Evolutionary conservation across 2,888 invertebrate species (phyloP).

Genomic region (Lycia hirtaria): DNA sequence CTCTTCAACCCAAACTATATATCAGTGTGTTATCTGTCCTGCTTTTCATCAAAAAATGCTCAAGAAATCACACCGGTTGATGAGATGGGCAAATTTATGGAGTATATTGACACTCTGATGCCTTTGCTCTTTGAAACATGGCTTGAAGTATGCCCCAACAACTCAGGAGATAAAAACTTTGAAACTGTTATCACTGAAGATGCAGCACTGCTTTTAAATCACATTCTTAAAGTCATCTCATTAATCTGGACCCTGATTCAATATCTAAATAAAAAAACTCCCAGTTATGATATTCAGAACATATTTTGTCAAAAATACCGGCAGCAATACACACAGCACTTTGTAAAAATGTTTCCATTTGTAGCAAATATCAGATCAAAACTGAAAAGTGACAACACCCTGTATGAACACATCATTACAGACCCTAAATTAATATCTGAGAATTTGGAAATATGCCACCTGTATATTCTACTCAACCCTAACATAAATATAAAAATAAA

Average conservation of each 20-base stretch:
- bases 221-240: conserved; percentile 86
- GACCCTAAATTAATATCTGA: conserved; percentile 69
- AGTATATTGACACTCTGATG: conserved; percentile 88
- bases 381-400: conserved; percentile 49
- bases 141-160: conserved; percentile 90
- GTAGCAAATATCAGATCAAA: conserved; percentile 72
- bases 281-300: conserved; percentile 70
- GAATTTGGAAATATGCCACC: conserved; percentile 71
- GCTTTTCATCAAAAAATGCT: conserved; percentile 72
- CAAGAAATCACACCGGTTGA: conserved; percentile 63
- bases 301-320: conserved; percentile 83
- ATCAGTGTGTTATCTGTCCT: conserved; percentile 68
- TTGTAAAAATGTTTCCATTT: conserved; percentile 86
- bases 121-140: conserved; percentile 93
- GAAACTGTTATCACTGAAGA: conserved; percentile 86
- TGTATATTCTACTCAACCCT: conserved; percentile 79
- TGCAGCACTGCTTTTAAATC: conserved; percentile 87
- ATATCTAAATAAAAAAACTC: conserved; percentile 62
- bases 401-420: conserved; percentile 63
- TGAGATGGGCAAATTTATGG: conserved; percentile 81
- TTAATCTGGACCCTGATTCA: conserved; percentile 82
- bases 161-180: conserved; percentile 64
- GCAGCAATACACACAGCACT: conserved; percentile 81
- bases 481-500: conserved; percentile 68
- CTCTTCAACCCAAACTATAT: conserved; percentile 64